These are phyloP conservation scores for Myiopsitta monachus DNA, from an alignment of 2,113 vertebrate species.

Conservation along the genomic window DNA sequence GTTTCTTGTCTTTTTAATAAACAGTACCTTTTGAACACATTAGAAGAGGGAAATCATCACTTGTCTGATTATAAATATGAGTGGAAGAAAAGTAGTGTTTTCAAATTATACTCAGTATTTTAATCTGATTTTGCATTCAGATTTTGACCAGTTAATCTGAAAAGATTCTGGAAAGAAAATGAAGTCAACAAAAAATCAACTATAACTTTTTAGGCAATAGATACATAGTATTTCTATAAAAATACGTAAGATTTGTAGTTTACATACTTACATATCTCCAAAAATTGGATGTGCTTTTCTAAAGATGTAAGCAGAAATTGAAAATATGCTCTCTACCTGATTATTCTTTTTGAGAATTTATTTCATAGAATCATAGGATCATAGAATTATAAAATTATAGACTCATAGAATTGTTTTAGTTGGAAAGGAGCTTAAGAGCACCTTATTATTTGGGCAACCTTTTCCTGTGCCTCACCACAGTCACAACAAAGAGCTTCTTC, in stretches of 20 bases:
- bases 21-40: neutral
- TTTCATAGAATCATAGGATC: neutral
- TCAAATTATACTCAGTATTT: neutral
- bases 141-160: neutral
- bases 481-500: neutral
- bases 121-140: neutral
- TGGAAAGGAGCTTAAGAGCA: neutral
- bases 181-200: neutral
- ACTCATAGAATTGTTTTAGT: neutral
- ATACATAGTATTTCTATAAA: neutral
- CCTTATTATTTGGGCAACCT: neutral
- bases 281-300: neutral
- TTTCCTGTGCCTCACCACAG: neutral
- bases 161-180: neutral
- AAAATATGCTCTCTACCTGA: neutral
- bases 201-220: neutral
- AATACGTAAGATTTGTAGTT: neutral
- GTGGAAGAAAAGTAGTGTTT: rapidly evolving
- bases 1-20: neutral
- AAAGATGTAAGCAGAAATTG: neutral
- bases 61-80: neutral
- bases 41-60: neutral
- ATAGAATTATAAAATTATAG: neutral
- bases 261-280: neutral
- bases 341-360: neutral